Base-by-base conservation (phyloP, 2,113 vertebrate genomes). In the Myodes glareolus region DNA sequence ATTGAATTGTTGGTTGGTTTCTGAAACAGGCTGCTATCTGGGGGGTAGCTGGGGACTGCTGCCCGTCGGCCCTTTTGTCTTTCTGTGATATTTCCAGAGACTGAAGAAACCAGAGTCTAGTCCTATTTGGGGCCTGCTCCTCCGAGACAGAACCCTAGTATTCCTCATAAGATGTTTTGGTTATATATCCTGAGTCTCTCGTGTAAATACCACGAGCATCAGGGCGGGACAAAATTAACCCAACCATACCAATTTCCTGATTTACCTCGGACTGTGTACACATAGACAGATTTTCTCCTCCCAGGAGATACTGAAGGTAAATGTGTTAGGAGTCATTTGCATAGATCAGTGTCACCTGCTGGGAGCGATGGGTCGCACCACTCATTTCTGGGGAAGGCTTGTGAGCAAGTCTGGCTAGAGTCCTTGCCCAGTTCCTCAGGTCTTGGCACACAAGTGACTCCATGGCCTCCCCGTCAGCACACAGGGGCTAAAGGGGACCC, bases 201-300 rank as follows among this genome's bases (percentile, higher is more conserved):
- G 58, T 21, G 75, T 92, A 96, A 96, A 96, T 42, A 91, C 17
- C 17, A 3, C 42, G 72, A 96, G 42, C 55, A 91, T n/a, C 16
- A 72, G 10, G 7, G 31, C 10, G 5, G 5, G 13, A 78, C 52
- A 31, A 82, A 92, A 90, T 91, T 55, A 87, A 70, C 81, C 78
- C 50, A 90, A 91, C 50, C 11, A 90, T 81, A 84, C 31, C 82
- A 52, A 93, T 82, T 81, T 81, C 73, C 58, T 45, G 91, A 81
- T 80, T 73, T 58, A 93, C 88, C 27, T 50, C 63, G 65, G 31
- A 89, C 39, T 67, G 33, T 73, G 7, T 82, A 21, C 55, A n/a
- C 19, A n/a, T 4, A 63, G 67, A 42, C n/a, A 9, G 23, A 31
- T 33, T 77, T n/a, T 81, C 17, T 61, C 8, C 8, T 39, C 61